Evolutionary conservation across 1,140 invertebrate species (phyloP).

Genomic region (Cotesia glomerata): DNA sequence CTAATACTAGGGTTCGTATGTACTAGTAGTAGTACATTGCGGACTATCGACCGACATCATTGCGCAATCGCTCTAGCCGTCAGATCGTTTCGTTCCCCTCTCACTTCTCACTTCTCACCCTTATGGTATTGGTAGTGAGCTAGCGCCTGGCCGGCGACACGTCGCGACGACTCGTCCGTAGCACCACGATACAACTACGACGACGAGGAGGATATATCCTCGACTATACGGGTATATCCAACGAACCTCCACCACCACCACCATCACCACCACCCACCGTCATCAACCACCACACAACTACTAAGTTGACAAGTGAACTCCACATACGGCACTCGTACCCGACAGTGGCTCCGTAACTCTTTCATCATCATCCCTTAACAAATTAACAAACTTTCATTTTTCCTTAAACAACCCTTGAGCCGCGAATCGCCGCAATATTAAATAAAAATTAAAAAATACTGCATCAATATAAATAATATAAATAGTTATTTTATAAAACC

Average conservation of each 20-base stretch:
- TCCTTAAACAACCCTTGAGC: background rate
- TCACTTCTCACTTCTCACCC: slow-evolving; percentile 49
- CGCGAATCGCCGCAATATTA: too few relatives aligned
- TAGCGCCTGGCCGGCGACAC: slow-evolving; percentile 58
- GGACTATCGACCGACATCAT: slow-evolving; percentile 57
- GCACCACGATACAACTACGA: slow-evolving; percentile 8
- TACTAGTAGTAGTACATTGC: slow-evolving; percentile 52
- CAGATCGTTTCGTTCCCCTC: slow-evolving; percentile 36
- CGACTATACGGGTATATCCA: background rate
- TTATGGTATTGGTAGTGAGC: slow-evolving; percentile 15
- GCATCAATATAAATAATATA: too few relatives aligned
- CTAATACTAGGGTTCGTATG: slow-evolving; percentile 35
- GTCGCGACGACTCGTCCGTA: slow-evolving; percentile 55
- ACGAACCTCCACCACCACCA: slow-evolving; percentile 12
- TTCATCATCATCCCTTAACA: too few relatives aligned
- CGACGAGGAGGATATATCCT: slow-evolving; percentile 12
- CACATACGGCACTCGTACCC: background rate
- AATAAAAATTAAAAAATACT: too few relatives aligned
- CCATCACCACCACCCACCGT: background rate
- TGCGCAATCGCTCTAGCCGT: slow-evolving; percentile 46
- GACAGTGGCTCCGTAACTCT: slow-evolving; percentile 1
- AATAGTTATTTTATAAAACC: background rate
- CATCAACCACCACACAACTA: too few relatives aligned
- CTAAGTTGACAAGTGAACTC: too few relatives aligned
- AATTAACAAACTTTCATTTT: background rate